Evolutionary conservation across 2,888 invertebrate genomes (phyloP).

Genomic region (Cheilosia grossa): DNA sequence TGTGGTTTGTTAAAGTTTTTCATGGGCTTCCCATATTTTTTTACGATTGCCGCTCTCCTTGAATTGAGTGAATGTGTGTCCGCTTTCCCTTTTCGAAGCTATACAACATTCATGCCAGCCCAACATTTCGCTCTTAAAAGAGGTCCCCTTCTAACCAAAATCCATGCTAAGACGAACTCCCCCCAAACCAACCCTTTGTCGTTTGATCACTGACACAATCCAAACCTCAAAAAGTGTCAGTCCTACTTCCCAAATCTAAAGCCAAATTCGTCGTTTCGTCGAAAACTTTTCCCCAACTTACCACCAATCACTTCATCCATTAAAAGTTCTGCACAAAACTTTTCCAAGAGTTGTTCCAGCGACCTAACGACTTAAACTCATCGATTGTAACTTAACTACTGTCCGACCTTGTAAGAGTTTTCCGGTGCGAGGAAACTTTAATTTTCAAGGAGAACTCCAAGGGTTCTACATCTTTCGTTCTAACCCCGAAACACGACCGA

Average conservation of each 20-base stretch:
- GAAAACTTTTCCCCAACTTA: background rate
- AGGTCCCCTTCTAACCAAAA: no score
- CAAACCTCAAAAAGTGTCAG: background rate
- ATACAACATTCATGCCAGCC: no score
- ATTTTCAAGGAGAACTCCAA: constrained; percentile 28
- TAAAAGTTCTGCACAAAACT: constrained; percentile 58
- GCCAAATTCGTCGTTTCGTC: background rate
- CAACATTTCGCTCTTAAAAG: no score
- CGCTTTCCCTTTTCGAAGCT: no score
- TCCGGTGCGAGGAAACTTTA: constrained; percentile 14
- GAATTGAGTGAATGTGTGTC: no score
- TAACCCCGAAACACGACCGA: background rate
- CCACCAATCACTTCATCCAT: constrained; percentile 44
- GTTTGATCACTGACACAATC: no score
- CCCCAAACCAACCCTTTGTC: no score
- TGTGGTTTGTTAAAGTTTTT: no score
- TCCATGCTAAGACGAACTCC: no score
- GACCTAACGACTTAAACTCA: constrained; percentile 43
- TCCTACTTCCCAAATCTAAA: background rate
- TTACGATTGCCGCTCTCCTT: no score
- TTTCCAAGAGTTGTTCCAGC: constrained; percentile 7
- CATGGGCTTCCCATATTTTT: no score
- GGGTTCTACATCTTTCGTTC: constrained; percentile 25
- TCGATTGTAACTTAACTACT: constrained; percentile 43
- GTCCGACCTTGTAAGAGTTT: constrained; percentile 34